Evolutionary conservation across 92 coral and sea anemone genomes (phyloP).

Genomic region (Bergia puertoricense): DNA sequence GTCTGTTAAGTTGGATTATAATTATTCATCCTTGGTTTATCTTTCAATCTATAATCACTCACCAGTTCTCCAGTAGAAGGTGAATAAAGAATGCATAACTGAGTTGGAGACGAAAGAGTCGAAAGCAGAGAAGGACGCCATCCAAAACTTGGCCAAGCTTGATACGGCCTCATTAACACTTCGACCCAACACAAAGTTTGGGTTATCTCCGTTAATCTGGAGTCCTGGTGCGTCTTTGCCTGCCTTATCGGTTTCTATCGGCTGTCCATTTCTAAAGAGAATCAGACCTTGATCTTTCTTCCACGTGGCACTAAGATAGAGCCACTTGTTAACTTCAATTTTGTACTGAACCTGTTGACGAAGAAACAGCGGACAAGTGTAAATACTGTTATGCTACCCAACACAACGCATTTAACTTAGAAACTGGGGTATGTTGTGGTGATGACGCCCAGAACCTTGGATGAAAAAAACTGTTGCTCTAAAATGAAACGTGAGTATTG

Average conservation of each 20-base stretch:
- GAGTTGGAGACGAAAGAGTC: slow-evolving; percentile 66
- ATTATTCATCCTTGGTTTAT: too few relatives aligned
- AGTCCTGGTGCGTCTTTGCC: slow-evolving; percentile 63
- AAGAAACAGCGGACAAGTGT: too few relatives aligned
- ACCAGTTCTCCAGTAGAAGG: slow-evolving; percentile 91
- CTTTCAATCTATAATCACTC: slow-evolving; percentile 2
- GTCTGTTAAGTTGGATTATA: too few relatives aligned
- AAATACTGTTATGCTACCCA: too few relatives aligned
- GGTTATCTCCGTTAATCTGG: slow-evolving; percentile 50
- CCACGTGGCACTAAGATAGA: slow-evolving; percentile 80
- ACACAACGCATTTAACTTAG: too few relatives aligned
- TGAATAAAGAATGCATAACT: slow-evolving; percentile 69
- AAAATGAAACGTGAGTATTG: too few relatives aligned
- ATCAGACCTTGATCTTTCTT: slow-evolving; percentile 67
- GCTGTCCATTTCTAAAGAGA: slow-evolving; percentile 66
- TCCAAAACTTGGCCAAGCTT: slow-evolving; percentile 68
- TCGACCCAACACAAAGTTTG: slow-evolving; percentile 83
- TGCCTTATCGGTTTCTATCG: slow-evolving; percentile 43
- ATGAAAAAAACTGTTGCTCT: too few relatives aligned
- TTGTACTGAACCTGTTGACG: slow-evolving; percentile 21
- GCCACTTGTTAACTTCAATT: slow-evolving; percentile 57
- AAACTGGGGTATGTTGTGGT: too few relatives aligned
- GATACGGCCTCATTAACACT: slow-evolving; percentile 55
- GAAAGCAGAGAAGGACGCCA: slow-evolving; percentile 76
- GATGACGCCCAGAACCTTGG: too few relatives aligned